Evolutionary conservation across 2,888 invertebrate genomes (phyloP).

Genomic region (Pseudococcus viburni): DNA sequence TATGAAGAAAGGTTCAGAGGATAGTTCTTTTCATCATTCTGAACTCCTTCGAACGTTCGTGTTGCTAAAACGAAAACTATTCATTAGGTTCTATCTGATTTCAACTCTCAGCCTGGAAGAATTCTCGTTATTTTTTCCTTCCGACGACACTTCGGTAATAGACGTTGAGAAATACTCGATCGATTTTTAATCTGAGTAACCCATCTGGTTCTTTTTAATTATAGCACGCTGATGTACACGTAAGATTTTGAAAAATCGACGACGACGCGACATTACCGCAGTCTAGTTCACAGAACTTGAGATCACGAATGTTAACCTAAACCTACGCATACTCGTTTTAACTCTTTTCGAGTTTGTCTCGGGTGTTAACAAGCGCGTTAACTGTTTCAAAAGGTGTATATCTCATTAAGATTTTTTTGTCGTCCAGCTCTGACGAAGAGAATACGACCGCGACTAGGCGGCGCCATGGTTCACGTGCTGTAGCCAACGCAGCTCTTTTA

Average conservation of each 20-base stretch:
- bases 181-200: not conserved
- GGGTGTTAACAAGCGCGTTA: constrained; percentile 28
- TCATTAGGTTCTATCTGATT: constrained; percentile 13
- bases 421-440: not conserved
- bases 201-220: constrained; percentile 20
- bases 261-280: constrained; percentile 30
- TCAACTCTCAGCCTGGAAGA: not conserved
- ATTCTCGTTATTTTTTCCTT: not conserved
- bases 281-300: not conserved
- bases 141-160: not conserved
- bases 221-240: not conserved
- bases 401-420: constrained; percentile 44
- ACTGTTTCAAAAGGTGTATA: constrained; percentile 30
- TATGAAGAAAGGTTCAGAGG: too few relatives aligned
- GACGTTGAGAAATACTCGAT: not conserved
- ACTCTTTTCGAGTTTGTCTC: not conserved
- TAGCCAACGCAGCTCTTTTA: not conserved
- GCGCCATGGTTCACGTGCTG: constrained; percentile 15
- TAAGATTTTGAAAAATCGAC: constrained; percentile 28
- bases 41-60: not conserved
- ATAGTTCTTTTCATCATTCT: not conserved
- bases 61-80: not conserved
- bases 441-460: not conserved
- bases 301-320: constrained; percentile 28
- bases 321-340: constrained; percentile 3